Evolutionary conservation across 2,113 vertebrate species (phyloP).

Genomic region (Leucosticte australis): DNA sequence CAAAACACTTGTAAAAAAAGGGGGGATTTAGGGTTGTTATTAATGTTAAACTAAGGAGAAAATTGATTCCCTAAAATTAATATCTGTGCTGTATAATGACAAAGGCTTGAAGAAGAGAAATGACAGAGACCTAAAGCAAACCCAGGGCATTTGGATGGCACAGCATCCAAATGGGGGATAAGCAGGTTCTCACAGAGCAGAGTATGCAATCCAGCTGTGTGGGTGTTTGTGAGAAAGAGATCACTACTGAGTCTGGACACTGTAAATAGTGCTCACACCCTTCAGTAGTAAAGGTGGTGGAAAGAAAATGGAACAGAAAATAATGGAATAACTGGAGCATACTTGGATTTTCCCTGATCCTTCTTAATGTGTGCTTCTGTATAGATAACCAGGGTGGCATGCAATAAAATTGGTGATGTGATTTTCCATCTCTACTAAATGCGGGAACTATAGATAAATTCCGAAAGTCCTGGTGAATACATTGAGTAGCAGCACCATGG

Average conservation of each 20-base stretch:
- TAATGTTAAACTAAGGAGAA: not conserved
- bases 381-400: not conserved
- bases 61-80: not conserved
- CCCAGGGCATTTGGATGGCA: not conserved
- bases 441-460: not conserved
- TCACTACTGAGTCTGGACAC: not conserved
- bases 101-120: not conserved
- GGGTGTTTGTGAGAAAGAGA: not conserved
- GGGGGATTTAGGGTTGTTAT: not conserved
- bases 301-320: not conserved
- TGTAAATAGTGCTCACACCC: not conserved
- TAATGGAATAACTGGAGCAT: fast-evolving
- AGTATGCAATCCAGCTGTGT: not conserved
- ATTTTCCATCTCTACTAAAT: not conserved
- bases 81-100: not conserved
- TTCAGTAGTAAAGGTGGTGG: not conserved
- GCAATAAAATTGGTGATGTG: not conserved
- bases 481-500: not conserved
- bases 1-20: not conserved
- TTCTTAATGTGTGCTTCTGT: not conserved
- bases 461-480: not conserved
- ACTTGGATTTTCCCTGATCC: not conserved
- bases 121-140: not conserved
- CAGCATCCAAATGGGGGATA: fast-evolving
- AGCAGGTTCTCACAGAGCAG: not conserved